A percentile compares a stretch with the other conserved stretches of the same genome.
Evolutionary conservation across 2,113 vertebrate species (phyloP).

Genomic region (Otus sunia): DNA sequence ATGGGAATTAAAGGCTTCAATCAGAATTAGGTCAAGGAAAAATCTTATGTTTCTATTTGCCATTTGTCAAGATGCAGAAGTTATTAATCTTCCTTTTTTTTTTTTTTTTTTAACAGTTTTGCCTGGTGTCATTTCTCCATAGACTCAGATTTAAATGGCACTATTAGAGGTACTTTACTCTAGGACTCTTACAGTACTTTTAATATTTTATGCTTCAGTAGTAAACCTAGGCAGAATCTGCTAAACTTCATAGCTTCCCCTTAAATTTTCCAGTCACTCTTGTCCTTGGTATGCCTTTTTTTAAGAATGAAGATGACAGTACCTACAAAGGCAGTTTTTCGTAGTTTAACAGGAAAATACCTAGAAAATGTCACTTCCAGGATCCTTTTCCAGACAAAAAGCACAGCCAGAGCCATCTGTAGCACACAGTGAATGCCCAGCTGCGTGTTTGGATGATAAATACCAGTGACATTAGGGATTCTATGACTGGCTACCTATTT

Average conservation of each 20-base stretch:
- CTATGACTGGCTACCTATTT: not conserved
- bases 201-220: conserved; percentile 35
- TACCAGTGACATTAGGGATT: not conserved
- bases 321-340: not conserved
- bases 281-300: not conserved
- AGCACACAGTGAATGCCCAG: not conserved
- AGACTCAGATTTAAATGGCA: conserved; percentile 8
- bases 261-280: not conserved
- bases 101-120: not conserved
- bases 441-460: conserved; percentile 16
- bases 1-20: not conserved
- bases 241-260: not conserved
- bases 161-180: not conserved
- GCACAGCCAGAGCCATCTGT: not conserved
- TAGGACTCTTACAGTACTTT: not conserved
- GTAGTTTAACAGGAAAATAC: not conserved
- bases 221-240: not conserved
- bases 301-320: not conserved
- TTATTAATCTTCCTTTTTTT: not conserved
- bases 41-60: not conserved
- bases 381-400: not conserved
- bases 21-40: not conserved
- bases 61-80: not conserved
- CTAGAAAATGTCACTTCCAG: not conserved
- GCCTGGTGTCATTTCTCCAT: not conserved